Base-by-base conservation (phyloP, 2,113 vertebrate genomes). In the Leptodactylus fuscus region DNA sequence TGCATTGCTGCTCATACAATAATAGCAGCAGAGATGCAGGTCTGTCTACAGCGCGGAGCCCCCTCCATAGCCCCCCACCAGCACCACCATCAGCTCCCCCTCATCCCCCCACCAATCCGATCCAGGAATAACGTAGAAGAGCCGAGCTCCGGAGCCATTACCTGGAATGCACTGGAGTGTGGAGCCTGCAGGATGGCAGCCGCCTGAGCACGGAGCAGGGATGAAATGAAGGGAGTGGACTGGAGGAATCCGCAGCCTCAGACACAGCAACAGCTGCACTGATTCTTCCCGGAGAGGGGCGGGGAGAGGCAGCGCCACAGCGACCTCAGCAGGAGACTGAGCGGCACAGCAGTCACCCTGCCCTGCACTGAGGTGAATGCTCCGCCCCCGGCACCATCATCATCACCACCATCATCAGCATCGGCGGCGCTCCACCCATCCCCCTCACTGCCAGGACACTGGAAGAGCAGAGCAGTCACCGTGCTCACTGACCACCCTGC, bases 181-280 rank as follows among this genome's bases (percentile, higher is more conserved):
- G 73, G 83, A 69, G 60, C 29, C 74, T 41, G 74, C 58, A 11
- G 46, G 83, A 51, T 22, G 73, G 38, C 73, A 67, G 83, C 74
- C 74, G 83, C 41, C 44, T 16, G 38, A 78, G 60, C 83, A 41
- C 38, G 27, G 74, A 67, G 44, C 88, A 87, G 88, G 90, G 89
- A 89, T 88, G 88, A 88, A 80, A 80, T 86, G 81, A 81, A 88
- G 92, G 92, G 91, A 91, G 93, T 92, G 91, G 62, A 93, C 91
- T 91, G 90, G 90, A 88, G 89, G 89, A 90, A 91, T 91, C 91
- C 92, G 93, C 93, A 93, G 93, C 92, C 88, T 89, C 82, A 67
- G 22, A 85, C 83, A 85, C 84, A 73, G 58, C 90, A 84, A 87
- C 90, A 91, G 91, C 89, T 92, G 93, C 92, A 91, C 91, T 82